Percentiles rank a stretch among this genome's conserved stretches.
phyloP scores from a whole-genome alignment of 2,797 vertebrate species.

The Tympanoctomys barrerae region DNA sequence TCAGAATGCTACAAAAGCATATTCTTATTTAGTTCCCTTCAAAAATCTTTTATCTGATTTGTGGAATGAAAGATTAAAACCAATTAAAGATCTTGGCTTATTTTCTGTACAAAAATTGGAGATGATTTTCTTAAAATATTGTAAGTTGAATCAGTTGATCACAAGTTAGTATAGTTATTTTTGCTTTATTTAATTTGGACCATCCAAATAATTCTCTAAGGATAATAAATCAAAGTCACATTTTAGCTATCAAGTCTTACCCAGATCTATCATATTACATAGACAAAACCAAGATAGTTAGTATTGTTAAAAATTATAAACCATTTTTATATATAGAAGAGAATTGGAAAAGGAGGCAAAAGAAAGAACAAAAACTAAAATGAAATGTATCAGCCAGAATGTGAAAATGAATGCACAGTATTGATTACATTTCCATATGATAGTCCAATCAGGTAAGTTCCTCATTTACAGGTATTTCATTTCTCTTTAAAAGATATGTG shows the following conservation, averaged over 20 bases:
- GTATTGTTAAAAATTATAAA: slow-evolving; percentile 47
- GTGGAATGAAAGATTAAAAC: not conserved
- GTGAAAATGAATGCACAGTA: slow-evolving; percentile 46
- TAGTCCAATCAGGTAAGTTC: slow-evolving; percentile 65
- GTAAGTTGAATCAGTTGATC: slow-evolving; percentile 45
- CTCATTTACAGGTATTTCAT: slow-evolving; percentile 59
- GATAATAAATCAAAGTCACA: slow-evolving; percentile 58
- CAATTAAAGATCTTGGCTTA: slow-evolving; percentile 22
- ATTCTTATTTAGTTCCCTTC: not conserved
- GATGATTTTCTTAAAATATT: slow-evolving; percentile 53
- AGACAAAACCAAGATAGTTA: not conserved
- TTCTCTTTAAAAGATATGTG: slow-evolving; percentile 27
- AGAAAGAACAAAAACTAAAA: slow-evolving; percentile 60
- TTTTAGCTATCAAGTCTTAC: not conserved
- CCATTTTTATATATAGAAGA: slow-evolving; percentile 10
- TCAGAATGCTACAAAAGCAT: slow-evolving; percentile 56
- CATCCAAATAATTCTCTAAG: slow-evolving; percentile 26
- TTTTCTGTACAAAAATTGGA: slow-evolving; percentile 12
- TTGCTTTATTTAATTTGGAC: slow-evolving; percentile 47
- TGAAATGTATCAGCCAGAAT: slow-evolving; percentile 24
- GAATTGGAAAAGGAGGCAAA: not conserved
- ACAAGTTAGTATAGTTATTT: slow-evolving; percentile 27
- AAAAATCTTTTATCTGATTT: slow-evolving; percentile 54
- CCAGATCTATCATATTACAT: slow-evolving; percentile 50
- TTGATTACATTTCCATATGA: slow-evolving; percentile 79